Evolutionary conservation across 2,113 vertebrate genomes (phyloP), one percentile per base, ranked within the genome.

Genomic region (Cyanocitta stelleri): DNA sequence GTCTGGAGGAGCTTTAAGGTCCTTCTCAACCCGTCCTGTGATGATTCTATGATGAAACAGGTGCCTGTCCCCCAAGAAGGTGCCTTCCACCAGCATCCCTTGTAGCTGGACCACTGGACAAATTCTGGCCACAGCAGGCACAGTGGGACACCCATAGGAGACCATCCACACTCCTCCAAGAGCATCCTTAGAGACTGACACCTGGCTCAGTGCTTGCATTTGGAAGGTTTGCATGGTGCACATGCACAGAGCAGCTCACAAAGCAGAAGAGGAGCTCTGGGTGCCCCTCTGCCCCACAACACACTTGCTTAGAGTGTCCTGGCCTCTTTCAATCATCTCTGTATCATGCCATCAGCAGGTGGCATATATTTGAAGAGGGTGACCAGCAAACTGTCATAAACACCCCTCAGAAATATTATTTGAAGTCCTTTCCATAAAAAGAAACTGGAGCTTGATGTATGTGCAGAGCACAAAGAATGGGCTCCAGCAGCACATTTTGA

Each of bases 371-470:
- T 76, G 41, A 68, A 32, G 41, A 85, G 12, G 24, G 7, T 54
- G 30, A 49, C 41, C 73, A 77, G 46, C 20, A 86, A 77, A 66
- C 58, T 75, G 48, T 43, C 68, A 85, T 39, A 51, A 85, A 88
- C 52, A 79, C 8, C 44, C 32, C 35, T 81, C 33, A 75, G 51
- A 93, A 87, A 59, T 41, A 49, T 20, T 26, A 29, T 76, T 55
- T 91, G 30, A 82, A 82, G 54, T 58, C 49, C 3, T 67, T 82
- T 51, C 67, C 29, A 35, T 37, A n/a, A 80, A 71, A 88, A 79
- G 46, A 76, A 93, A 46, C 51, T 39, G 88, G 72, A 83, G 55
- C 9, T 92, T 94, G 77, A 87, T 92, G n/a, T 72, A 93, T 29
- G 26, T 67, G 33, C 83, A 43, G 55, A 85, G 73, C 64, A 78